phyloP scores from a whole-genome alignment of 2,113 vertebrate genomes.

The Mesembrinibis cayennensis region DNA sequence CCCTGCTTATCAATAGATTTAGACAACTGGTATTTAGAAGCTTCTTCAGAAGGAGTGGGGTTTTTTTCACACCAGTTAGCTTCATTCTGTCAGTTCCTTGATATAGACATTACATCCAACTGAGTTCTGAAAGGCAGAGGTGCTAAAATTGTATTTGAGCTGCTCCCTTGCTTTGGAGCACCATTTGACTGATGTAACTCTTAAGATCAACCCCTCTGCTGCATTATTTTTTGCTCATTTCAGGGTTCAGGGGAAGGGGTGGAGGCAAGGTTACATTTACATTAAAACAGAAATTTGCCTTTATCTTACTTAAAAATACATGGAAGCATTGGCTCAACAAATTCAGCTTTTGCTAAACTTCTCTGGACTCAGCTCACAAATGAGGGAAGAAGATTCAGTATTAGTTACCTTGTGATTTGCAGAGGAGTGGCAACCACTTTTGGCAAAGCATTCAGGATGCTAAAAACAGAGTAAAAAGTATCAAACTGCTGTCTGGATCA shows the following conservation, averaged over 20 bases:
- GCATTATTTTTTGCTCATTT: not conserved
- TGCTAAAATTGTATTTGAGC: slow-evolving; percentile 69
- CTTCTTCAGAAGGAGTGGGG: slow-evolving; percentile 75
- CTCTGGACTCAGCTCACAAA: not conserved
- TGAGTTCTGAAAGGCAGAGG: slow-evolving; percentile 75
- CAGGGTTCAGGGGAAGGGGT: not conserved
- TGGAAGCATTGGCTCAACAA: not conserved
- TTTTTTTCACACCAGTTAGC: slow-evolving; percentile 77
- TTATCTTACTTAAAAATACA: slow-evolving; percentile 19
- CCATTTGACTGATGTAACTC: slow-evolving; percentile 38
- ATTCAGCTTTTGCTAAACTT: not conserved
- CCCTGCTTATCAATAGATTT: slow-evolving; percentile 85
- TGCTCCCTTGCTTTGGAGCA: slow-evolving; percentile 59
- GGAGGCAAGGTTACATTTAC: not conserved
- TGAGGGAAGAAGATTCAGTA: not conserved
- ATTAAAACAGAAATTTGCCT: not conserved
- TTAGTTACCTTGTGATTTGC: not conserved
- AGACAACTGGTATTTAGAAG: slow-evolving; percentile 88
- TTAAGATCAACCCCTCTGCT: slow-evolving; percentile 28
- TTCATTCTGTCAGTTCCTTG: slow-evolving; percentile 79
- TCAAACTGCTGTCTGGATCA: accelerated
- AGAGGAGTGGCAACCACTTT: not conserved
- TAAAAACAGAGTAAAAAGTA: not conserved
- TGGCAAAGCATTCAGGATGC: not conserved
- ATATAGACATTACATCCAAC: slow-evolving; percentile 81